Conservation (phyloP, 2,113 vertebrate genomes). For the Amphiprion ocellaris region DNA sequence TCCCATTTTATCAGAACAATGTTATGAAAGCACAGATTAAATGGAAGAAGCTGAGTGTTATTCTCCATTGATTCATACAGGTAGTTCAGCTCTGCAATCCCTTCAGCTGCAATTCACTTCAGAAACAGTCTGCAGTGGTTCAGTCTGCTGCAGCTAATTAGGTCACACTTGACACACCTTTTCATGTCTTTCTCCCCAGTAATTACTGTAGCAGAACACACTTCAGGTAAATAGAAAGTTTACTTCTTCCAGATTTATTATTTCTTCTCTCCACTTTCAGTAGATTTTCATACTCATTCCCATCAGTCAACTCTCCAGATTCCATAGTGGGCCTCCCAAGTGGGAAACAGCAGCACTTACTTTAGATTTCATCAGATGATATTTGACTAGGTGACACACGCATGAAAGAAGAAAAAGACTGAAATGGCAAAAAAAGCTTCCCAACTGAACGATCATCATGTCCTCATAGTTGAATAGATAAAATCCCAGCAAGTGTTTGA, state of each 20-base stretch:
- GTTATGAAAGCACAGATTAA: conserved; percentile 37
- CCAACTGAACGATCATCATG: conserved; percentile 6
- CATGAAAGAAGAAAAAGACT: conserved; percentile 51
- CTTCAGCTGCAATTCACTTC: conserved; percentile 39
- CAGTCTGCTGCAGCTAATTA: conserved; percentile 65
- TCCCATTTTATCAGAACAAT: conserved; percentile 5
- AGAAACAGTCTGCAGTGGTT: conserved; percentile 39
- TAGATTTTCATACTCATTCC: conserved; percentile 3
- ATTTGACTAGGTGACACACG: conserved; percentile 56
- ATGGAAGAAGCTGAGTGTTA: conserved; percentile 24
- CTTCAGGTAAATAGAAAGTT: conserved; percentile 53
- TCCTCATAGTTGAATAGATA: conserved; percentile 1
- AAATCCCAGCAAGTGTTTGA: conserved; percentile 17
- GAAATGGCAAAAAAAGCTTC: conserved; percentile 29
- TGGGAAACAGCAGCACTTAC: conserved; percentile 56
- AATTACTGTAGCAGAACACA: conserved; percentile 54
- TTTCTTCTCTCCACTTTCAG: conserved; percentile 23
- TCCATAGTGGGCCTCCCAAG: conserved; percentile 27
- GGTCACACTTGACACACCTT: conserved; percentile 64
- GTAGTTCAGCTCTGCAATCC: conserved; percentile 36
- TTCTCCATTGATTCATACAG: conserved; percentile 36
- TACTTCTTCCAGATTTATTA: conserved; percentile 25
- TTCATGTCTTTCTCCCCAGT: conserved; percentile 35
- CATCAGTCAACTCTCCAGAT: conserved; percentile 10
- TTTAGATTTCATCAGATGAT: conserved; percentile 66